These are phyloP conservation scores for Liparis tanakae DNA, from an alignment of 2,797 vertebrate genomes.

Conservation along the genomic window DNA sequence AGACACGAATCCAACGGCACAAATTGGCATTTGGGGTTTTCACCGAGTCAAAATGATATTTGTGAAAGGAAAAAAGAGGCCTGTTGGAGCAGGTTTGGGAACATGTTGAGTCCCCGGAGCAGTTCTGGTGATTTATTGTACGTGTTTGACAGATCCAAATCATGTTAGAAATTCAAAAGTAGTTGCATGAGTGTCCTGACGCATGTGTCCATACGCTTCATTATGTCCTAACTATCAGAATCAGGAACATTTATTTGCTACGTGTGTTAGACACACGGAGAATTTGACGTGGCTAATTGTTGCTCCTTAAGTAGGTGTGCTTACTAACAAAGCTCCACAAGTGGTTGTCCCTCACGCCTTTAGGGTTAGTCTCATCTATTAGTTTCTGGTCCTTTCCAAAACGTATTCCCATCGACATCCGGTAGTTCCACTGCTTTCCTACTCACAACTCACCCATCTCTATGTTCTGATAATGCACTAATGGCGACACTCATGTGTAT, in stretches of 20 bases:
- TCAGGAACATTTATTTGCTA: too few relatives aligned
- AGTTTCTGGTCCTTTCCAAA: neutral
- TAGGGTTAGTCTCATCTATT: neutral
- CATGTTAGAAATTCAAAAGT: constrained; percentile 13
- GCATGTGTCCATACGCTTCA: neutral
- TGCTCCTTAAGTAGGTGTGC: neutral
- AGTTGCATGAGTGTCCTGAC: constrained; percentile 25
- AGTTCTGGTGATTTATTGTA: constrained; percentile 45
- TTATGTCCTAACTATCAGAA: constrained; percentile 21
- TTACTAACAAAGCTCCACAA: constrained; percentile 5
- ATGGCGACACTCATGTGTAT: constrained; percentile 19
- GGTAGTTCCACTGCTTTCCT: constrained; percentile 16
- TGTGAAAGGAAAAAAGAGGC: neutral
- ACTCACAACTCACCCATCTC: constrained; percentile 10
- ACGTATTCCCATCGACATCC: neutral
- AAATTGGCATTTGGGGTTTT: neutral
- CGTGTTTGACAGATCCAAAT: constrained; percentile 79
- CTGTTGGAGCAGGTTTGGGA: neutral
- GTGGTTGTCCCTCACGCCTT: neutral
- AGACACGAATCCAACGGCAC: neutral
- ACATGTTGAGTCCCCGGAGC: neutral
- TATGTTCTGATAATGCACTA: constrained; percentile 1
- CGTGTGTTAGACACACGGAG: too few relatives aligned
- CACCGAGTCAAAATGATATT: neutral
- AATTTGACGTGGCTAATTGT: neutral